Evolutionary conservation across 2,113 vertebrate species (phyloP), one percentile per base, ranked within the genome.

Genomic region (Cheilinus undulatus): DNA sequence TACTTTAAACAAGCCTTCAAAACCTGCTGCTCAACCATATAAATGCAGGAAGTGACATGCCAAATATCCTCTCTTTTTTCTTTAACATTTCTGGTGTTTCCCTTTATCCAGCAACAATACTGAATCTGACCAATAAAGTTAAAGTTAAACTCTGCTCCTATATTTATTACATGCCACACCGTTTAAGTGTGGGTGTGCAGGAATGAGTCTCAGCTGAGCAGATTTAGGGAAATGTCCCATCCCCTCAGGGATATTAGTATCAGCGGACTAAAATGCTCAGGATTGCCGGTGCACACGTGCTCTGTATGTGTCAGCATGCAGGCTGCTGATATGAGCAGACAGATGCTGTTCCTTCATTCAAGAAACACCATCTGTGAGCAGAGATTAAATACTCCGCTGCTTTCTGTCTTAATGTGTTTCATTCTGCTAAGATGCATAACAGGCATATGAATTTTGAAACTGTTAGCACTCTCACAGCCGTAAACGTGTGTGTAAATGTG

Each of bases 341-440:
- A 66, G 82, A 82, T 84, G 88, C 73, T 59, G 65, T n/a, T 70
- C 61, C 58, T 73, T 74, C 79, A 53, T 85, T 87, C 66, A 85
- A 34, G 73, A 80, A 84, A 76, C 71, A 56, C 82, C 85, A 89
- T 84, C 85, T 89, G 84, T 13, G 56, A 78, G 69, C 70, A 17
- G 67, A 84, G 82, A 89, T 85, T 85, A 85, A 80, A 76, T 46
- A 48, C 58, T 72, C 45, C 63, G 46, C 51, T 40, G 60, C 69
- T 56, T 52, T 3, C 8, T 20, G 32, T 38, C 49, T 34, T 24
- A 34, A 50, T 38, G 28, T 51, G 42, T 68, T 77, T 49, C 9
- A 69, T 78, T 69, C 28, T 27, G 42, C 57, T 24, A 10, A 54
- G 17, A 84, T 26, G 50, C 49, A 56, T 60, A 24, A 52, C 20